A percentile compares a stretch with the other conserved stretches of the same genome.
phyloP scores from a whole-genome alignment of 2,888 invertebrate genomes.

The Mongoloraphidia duomilia region DNA sequence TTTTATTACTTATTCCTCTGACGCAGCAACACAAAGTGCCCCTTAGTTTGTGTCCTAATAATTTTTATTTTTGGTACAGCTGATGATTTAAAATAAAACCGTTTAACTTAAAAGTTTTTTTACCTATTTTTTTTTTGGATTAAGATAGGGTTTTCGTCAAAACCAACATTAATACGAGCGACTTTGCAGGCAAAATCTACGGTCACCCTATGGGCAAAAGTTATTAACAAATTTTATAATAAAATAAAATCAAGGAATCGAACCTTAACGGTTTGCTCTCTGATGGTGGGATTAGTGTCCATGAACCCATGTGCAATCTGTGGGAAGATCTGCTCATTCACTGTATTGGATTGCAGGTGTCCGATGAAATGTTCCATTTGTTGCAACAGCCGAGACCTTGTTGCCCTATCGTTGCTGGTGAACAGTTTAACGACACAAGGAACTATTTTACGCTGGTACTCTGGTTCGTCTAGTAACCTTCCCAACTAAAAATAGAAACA shows the following conservation, averaged over 20 bases:
- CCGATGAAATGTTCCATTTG: conserved; percentile 84
- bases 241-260: conserved; percentile 14
- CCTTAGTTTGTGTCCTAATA: too few species aligned
- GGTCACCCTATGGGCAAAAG: too few species aligned
- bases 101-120: too few species aligned
- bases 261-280: conserved; percentile 94
- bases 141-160: too few species aligned
- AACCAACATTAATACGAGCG: too few species aligned
- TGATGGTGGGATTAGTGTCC: conserved; percentile 91
- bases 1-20: too few species aligned
- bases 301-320: conserved; percentile 89
- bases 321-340: conserved; percentile 93
- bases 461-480: conserved; percentile 71
- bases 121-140: too few species aligned
- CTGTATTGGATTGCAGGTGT: conserved; percentile 61
- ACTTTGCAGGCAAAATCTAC: too few species aligned
- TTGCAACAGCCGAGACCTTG: conserved; percentile 82
- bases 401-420: conserved; percentile 88
- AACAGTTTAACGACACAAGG: conserved; percentile 96
- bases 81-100: too few species aligned
- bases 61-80: too few species aligned
- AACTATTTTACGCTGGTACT: conserved; percentile 92
- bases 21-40: too few species aligned
- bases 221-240: background rate
- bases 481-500: conserved; percentile 55